Conservation (phyloP, 2,797 vertebrate species). For the Chelidonichthys spinosus region DNA sequence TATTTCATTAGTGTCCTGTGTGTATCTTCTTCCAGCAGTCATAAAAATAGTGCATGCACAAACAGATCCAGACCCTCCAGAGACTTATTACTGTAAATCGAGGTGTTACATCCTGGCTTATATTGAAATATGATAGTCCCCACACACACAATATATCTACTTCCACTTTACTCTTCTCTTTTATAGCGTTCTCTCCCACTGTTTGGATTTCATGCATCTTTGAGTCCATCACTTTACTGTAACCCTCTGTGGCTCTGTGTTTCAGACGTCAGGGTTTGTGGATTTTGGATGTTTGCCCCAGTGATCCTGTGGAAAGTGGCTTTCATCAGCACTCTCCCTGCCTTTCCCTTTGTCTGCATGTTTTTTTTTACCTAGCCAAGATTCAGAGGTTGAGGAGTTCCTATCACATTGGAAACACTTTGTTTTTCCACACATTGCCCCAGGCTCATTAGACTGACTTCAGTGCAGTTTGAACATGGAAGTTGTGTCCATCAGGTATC, state of each 20-base stretch:
- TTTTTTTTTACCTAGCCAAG: conserved; percentile 14
- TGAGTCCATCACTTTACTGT: conserved; percentile 33
- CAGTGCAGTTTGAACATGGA: too few relatives aligned
- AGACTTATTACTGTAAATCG: conserved; percentile 10
- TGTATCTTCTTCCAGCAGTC: background rate
- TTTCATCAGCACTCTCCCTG: conserved; percentile 22
- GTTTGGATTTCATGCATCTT: conserved; percentile 48
- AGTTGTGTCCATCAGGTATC: fast-evolving
- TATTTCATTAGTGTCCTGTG: background rate
- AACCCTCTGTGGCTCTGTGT: conserved; percentile 28
- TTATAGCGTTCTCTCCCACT: conserved; percentile 21
- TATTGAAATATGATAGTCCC: conserved; percentile 22
- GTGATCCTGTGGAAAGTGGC: conserved; percentile 27
- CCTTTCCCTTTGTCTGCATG: background rate
- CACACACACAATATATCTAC: background rate
- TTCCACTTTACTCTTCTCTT: conserved; percentile 24
- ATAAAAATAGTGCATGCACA: conserved; percentile 1
- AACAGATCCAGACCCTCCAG: conserved; percentile 8
- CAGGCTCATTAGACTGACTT: background rate
- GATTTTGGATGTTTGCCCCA: conserved; percentile 56
- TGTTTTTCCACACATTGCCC: fast-evolving
- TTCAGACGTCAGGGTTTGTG: conserved; percentile 60
- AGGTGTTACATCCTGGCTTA: conserved; percentile 14
- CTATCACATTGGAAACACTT: conserved; percentile 11
- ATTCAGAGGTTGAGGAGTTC: conserved; percentile 11